A percentile compares a stretch with the other conserved stretches of the same genome.
Conservation (phyloP, 2,888 invertebrate species). For the Philereme vetulata region DNA sequence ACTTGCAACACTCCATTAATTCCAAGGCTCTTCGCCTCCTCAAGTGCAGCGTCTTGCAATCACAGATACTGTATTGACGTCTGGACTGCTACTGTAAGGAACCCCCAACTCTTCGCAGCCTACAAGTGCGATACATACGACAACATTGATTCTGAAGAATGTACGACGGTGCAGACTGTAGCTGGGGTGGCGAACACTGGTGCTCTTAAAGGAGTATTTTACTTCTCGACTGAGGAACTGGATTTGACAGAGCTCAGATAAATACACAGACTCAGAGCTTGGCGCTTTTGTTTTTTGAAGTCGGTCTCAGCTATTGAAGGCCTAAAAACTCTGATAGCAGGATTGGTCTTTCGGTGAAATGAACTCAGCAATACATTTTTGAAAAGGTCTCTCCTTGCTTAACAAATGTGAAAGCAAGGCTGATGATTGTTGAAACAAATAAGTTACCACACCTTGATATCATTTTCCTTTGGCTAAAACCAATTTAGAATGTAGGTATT, state of each 20-base stretch:
- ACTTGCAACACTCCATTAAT: constrained; percentile 72
- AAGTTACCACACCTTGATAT: too few species aligned
- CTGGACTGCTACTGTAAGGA: constrained; percentile 65
- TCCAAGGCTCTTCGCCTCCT: constrained; percentile 65
- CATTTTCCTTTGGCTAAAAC: too few species aligned
- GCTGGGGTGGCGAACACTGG: constrained; percentile 74
- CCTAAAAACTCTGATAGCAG: too few species aligned
- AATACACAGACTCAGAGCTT: background rate
- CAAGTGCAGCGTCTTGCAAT: constrained; percentile 70
- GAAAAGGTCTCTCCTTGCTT: background rate
- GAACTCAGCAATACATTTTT: too few species aligned
- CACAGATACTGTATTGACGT: constrained; percentile 68
- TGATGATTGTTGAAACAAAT: background rate
- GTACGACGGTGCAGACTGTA: constrained; percentile 53
- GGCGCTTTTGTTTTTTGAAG: too few species aligned
- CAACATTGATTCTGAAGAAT: constrained; percentile 57
- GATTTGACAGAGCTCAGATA: constrained; percentile 37
- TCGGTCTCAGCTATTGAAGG: too few species aligned
- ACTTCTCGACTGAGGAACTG: constrained; percentile 65
- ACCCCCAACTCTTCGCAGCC: constrained; percentile 60
- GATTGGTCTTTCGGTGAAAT: too few species aligned
- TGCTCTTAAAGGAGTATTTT: constrained; percentile 67
- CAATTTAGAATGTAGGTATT: too few species aligned
- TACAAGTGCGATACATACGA: constrained; percentile 67
- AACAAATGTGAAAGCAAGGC: background rate